Evolutionary conservation across 2,888 invertebrate species (phyloP).

Genomic region (Dryadula phaetusa): DNA sequence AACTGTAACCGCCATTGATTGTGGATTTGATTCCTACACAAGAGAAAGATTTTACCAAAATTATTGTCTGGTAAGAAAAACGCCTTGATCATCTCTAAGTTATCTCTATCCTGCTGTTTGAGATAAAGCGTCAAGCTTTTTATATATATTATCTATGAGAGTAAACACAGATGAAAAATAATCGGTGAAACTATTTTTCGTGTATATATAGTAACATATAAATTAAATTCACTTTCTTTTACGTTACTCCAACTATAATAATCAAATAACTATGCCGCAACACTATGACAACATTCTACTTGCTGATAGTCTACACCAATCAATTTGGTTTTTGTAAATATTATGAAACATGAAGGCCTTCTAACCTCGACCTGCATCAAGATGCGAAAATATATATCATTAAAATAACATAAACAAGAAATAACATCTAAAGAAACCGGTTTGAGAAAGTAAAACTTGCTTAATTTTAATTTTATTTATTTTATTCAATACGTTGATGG

Average conservation of each 20-base stretch:
- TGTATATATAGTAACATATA: too few species aligned
- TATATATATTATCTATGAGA: too few species aligned
- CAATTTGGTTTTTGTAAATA: slow-evolving; percentile 29
- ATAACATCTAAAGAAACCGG: neutral
- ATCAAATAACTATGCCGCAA: slow-evolving; percentile 33
- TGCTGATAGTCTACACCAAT: slow-evolving; percentile 33
- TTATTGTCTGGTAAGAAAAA: too few species aligned
- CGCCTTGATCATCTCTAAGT: too few species aligned
- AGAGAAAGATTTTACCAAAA: too few species aligned
- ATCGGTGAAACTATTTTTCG: too few species aligned
- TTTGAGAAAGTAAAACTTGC: neutral
- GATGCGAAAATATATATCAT: slow-evolving; percentile 11
- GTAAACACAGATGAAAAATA: too few species aligned
- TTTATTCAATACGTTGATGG: neutral
- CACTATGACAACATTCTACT: slow-evolving; percentile 34
- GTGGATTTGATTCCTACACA: too few species aligned
- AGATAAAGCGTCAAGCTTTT: too few species aligned
- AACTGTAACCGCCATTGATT: too few species aligned
- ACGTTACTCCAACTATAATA: slow-evolving; percentile 34
- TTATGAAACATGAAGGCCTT: slow-evolving; percentile 22
- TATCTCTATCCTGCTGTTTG: too few species aligned
- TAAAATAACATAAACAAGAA: neutral
- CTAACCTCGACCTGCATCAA: slow-evolving; percentile 30
- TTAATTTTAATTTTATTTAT: neutral
- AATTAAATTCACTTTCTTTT: slow-evolving; percentile 9